A percentile compares a stretch with the other conserved stretches of the same genome.
These are phyloP conservation scores for Dexiosoma caninum DNA, from an alignment of 2,888 invertebrate species.

Conservation along the genomic window DNA sequence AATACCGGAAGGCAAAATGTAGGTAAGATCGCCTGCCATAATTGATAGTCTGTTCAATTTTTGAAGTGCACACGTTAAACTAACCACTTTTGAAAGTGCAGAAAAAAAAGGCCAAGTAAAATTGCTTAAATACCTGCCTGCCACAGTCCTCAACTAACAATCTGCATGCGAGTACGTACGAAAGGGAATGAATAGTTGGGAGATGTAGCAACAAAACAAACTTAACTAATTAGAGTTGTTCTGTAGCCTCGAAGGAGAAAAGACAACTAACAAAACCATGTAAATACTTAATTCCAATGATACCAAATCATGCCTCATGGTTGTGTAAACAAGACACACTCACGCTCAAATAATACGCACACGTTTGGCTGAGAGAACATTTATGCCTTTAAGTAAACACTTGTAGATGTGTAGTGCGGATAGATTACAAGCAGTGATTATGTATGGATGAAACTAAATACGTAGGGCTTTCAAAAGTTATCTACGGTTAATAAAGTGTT, in stretches of 20 bases:
- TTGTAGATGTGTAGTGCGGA: not conserved
- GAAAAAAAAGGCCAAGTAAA: slow-evolving; percentile 1
- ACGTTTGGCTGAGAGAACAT: not conserved
- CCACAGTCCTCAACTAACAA: not conserved
- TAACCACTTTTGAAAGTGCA: not conserved
- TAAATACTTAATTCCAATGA: slow-evolving; percentile 58
- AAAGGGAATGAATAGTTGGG: not conserved
- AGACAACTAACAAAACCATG: slow-evolving; percentile 60
- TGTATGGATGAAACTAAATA: slow-evolving; percentile 35
- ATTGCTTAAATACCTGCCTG: slow-evolving; percentile 25
- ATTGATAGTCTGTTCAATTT: slow-evolving; percentile 2
- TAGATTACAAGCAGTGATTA: slow-evolving; percentile 29
- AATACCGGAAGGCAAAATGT: too few relatives aligned
- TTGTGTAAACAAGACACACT: slow-evolving; percentile 4
- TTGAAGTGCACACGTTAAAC: slow-evolving; percentile 16
- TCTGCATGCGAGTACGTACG: not conserved
- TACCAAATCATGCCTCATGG: slow-evolving; percentile 39
- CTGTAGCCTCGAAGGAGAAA: slow-evolving; percentile 50
- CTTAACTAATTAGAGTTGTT: slow-evolving; percentile 62
- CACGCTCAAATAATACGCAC: not conserved
- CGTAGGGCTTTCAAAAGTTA: slow-evolving; percentile 1
- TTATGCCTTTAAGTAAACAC: slow-evolving; percentile 4
- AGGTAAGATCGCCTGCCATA: not conserved
- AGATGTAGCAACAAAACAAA: slow-evolving; percentile 55
- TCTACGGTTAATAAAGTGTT: not conserved